Percentiles rank a stretch among this genome's conserved stretches.
phyloP scores from a whole-genome alignment of 2,113 vertebrate genomes.

The Phylloscopus whistleri region DNA sequence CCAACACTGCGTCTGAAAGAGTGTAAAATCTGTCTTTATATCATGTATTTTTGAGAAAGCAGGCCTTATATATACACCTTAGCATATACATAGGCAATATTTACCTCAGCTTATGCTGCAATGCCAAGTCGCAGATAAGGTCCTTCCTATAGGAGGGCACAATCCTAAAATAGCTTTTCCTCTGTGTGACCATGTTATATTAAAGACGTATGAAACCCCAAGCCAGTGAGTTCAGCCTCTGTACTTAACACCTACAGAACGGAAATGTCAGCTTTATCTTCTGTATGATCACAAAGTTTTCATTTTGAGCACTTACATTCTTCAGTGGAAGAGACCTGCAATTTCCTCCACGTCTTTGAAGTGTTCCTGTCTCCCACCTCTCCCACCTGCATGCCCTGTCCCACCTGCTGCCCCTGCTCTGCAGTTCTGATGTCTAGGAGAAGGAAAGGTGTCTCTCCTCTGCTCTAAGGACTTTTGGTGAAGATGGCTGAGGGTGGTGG shows the following conservation, averaged over 20 bases:
- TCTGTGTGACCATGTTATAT: not conserved
- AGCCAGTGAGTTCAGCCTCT: not conserved
- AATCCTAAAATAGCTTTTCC: not conserved
- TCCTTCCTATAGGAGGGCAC: not conserved
- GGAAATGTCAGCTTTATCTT: constrained; percentile 10
- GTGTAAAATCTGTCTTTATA: not conserved
- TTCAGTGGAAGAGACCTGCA: not conserved
- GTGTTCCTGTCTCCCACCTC: not conserved
- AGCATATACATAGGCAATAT: not conserved
- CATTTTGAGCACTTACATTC: not conserved
- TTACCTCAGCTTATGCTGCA: not conserved
- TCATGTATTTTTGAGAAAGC: not conserved
- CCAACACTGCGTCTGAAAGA: not conserved
- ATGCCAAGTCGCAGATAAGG: not conserved
- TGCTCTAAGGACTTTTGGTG: not conserved
- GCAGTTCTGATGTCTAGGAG: accelerated
- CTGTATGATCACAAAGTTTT: not conserved
- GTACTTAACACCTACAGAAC: not conserved
- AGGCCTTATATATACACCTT: not conserved
- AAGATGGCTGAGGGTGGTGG: not conserved
- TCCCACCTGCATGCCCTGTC: not conserved
- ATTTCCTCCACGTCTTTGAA: accelerated
- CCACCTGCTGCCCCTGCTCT: not conserved
- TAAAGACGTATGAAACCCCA: not conserved
- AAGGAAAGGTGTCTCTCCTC: not conserved